A percentile compares a stretch with the other conserved stretches of the same genome.
These are phyloP conservation scores for Myodes glareolus DNA, from an alignment of 2,113 vertebrate species.

Conservation along the genomic window DNA sequence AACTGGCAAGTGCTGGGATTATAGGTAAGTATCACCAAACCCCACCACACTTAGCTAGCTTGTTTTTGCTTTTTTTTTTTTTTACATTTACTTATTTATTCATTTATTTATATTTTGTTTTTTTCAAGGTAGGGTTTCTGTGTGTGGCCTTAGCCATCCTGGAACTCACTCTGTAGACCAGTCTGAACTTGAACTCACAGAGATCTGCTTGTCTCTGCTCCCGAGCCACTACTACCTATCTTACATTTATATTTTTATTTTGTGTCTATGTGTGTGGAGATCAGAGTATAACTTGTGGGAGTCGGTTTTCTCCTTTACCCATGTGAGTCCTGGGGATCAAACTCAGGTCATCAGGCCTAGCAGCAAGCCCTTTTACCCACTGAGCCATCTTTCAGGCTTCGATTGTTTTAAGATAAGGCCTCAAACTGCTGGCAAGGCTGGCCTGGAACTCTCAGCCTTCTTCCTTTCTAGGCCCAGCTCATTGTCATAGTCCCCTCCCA, in stretches of 20 bases:
- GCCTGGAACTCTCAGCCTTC: not conserved
- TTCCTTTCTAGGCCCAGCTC: not conserved
- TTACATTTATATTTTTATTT: not conserved
- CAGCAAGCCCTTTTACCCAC: not conserved
- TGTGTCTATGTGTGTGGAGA: not conserved
- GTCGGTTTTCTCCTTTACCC: not conserved
- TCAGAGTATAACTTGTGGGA: not conserved
- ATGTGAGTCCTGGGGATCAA: not conserved
- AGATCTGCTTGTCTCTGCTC: too few relatives aligned
- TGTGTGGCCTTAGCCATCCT: too few relatives aligned
- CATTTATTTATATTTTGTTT: too few relatives aligned
- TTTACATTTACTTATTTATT: not conserved
- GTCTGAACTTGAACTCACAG: too few relatives aligned
- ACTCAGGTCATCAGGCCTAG: not conserved
- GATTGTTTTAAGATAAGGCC: not conserved
- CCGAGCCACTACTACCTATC: not conserved
- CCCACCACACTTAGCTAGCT: not conserved
- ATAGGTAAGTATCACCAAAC: not conserved
- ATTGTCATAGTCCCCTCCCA: too few relatives aligned
- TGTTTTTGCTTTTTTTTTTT: too few relatives aligned
- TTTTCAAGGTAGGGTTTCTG: too few relatives aligned
- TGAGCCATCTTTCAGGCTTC: not conserved
- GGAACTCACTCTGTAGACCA: too few relatives aligned
- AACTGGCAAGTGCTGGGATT: not conserved
- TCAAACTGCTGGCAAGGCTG: not conserved